A percentile compares a stretch with the other conserved stretches of the same genome.
phyloP scores from a whole-genome alignment of 2,113 vertebrate genomes.

The Anser cygnoides region DNA sequence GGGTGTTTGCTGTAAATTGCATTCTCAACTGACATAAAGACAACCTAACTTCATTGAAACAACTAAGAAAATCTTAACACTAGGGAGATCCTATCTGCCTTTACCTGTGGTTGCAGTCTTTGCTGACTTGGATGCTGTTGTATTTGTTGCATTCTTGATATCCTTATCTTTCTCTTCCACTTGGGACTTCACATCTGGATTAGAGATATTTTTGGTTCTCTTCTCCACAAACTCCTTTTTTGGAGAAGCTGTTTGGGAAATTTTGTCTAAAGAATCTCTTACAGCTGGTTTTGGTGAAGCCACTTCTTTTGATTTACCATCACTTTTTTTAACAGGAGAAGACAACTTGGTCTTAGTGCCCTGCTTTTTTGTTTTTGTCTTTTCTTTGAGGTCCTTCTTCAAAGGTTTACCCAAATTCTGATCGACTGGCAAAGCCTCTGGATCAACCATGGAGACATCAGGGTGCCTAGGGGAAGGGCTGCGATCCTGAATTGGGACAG shows the following conservation, averaged over 20 bases:
- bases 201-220: constrained; percentile 72
- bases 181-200: constrained; percentile 77
- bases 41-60: neutral
- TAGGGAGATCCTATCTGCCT: neutral
- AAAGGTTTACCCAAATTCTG: constrained; percentile 87
- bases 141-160: constrained; percentile 94
- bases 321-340: constrained; percentile 88
- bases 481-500: constrained; percentile 84
- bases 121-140: constrained; percentile 86
- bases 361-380: constrained; percentile 90
- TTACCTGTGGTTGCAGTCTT: constrained; percentile 89
- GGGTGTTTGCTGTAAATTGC: neutral
- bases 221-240: constrained; percentile 86
- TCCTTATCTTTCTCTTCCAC: constrained; percentile 91
- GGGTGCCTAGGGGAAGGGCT: constrained; percentile 90
- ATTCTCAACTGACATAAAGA: neutral
- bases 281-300: constrained; percentile 83
- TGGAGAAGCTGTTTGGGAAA: constrained; percentile 85
- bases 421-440: constrained; percentile 87
- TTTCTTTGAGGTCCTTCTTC: constrained; percentile 89
- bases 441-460: constrained; percentile 95
- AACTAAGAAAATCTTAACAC: neutral
- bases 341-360: constrained; percentile 87
- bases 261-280: constrained; percentile 85
- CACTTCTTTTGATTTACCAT: constrained; percentile 80